A percentile compares a stretch with the other conserved stretches of the same genome.
Evolutionary conservation across 1,140 invertebrate genomes (phyloP).

Genomic region (Drosophila grimshawi): DNA sequence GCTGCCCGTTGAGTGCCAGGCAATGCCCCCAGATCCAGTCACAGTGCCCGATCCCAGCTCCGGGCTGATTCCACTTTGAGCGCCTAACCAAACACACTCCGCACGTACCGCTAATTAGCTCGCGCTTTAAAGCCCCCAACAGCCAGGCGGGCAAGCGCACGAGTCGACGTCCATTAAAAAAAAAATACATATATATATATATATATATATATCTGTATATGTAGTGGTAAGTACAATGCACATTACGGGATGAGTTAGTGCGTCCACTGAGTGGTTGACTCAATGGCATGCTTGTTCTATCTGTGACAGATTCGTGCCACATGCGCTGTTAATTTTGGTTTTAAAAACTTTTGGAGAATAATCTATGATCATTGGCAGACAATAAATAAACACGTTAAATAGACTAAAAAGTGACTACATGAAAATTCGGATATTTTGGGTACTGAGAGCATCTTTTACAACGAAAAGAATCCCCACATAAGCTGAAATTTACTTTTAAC

Average conservation of each 20-base stretch:
- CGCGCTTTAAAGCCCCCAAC: constrained; percentile 60
- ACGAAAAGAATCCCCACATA: no score
- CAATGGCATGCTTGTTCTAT: constrained; percentile 25
- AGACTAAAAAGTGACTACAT: no score
- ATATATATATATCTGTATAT: not conserved
- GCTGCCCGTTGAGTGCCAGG: constrained; percentile 30
- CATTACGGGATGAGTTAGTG: constrained; percentile 32
- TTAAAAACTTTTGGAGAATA: not conserved
- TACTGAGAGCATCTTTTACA: no score
- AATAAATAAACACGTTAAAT: no score
- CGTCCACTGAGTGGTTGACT: constrained; percentile 3
- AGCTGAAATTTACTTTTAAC: no score
- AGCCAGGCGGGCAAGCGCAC: constrained; percentile 17
- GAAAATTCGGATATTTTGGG: no score
- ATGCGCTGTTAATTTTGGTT: constrained; percentile 1
- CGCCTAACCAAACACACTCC: constrained; percentile 74
- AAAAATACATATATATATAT: not conserved
- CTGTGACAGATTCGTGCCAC: constrained; percentile 5
- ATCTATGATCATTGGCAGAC: no score
- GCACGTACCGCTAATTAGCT: constrained; percentile 77
- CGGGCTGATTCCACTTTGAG: constrained; percentile 34
- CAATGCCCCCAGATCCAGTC: constrained; percentile 12
- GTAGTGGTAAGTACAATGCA: not conserved
- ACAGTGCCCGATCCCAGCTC: not conserved
- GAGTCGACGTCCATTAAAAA: constrained; percentile 37